Evolutionary conservation across 1,140 invertebrate genomes (phyloP), one percentile per base, ranked within the genome.

Genomic region (Danaus plexippus): DNA sequence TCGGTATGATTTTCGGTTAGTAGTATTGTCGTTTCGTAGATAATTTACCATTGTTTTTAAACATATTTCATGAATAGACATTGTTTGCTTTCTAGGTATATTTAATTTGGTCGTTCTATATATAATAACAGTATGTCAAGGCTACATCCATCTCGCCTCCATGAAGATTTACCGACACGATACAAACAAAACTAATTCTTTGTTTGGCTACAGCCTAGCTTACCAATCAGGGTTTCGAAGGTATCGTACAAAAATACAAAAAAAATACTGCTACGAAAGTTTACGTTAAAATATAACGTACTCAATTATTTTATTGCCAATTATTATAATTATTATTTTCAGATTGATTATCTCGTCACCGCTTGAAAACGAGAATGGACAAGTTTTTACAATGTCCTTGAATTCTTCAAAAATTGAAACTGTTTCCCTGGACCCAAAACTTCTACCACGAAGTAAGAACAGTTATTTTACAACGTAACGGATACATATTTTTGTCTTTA

Each of bases 151-250:
- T 46, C 47, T 57, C 18, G 41, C 43, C 22, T 68, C 69, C 10
- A 58, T 64, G 40, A 43, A 51, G 13, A 56, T 40, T 9, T 47
- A 62, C 44, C 43, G 48, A 9, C 22, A 49, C 18, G 1, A 45
- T 5, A 42, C 11, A 9, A 15, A 58, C 12, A 18, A 15, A 4
- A 40, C 64, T 9, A 48, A 63, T 43, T 59, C 71, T 9, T 57
- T 68, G 9, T 77, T 75, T 48, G 74, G 74, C 10, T 77, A 68
- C 56, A 77, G 74, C 40, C 64, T 74, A 3, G 49, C 64, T 9
- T 71, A 73, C 46, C 57, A 68, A 47, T 22, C 52, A 7, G 9
- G 46, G 10, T 52, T 40, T 9, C 56, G 60, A 49, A 62, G 59
- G 73, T 75, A 69, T 6, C 2, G 22, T 32, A 32, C 2, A 32